phyloP scores from a whole-genome alignment of 2,113 vertebrate species.

The Lathamus discolor region DNA sequence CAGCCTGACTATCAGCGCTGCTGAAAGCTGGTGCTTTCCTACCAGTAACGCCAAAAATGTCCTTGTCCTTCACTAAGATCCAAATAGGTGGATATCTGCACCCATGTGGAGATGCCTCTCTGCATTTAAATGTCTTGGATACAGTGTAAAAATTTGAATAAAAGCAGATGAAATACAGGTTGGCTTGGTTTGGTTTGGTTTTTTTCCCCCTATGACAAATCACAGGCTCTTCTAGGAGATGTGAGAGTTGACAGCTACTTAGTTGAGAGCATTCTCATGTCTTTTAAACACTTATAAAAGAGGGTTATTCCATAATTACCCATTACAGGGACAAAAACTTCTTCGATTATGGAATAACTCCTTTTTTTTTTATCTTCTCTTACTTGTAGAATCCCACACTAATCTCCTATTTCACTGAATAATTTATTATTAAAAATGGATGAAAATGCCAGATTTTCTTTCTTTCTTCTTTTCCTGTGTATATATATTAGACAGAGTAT shows the following conservation, averaged over 20 bases:
- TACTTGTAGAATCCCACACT: background rate
- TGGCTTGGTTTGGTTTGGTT: background rate
- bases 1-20: background rate
- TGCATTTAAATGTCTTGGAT: background rate
- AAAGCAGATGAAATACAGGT: background rate
- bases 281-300: constrained; percentile 38
- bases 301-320: constrained; percentile 34
- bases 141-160: background rate
- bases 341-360: background rate
- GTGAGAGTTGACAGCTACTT: constrained; percentile 28
- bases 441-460: background rate
- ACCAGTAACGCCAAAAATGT: background rate
- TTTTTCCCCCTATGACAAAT: background rate
- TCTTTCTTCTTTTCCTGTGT: background rate
- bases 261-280: constrained; percentile 22
- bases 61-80: background rate
- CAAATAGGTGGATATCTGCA: background rate
- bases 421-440: constrained; percentile 25
- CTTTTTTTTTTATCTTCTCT: background rate
- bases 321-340: background rate
- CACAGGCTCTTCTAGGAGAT: background rate
- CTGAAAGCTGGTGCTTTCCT: background rate
- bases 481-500: background rate
- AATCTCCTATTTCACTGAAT: background rate
- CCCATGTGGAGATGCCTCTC: background rate